Base-by-base conservation (phyloP, 2,888 invertebrate genomes). In the Caenorhabditis sp. region DNA sequence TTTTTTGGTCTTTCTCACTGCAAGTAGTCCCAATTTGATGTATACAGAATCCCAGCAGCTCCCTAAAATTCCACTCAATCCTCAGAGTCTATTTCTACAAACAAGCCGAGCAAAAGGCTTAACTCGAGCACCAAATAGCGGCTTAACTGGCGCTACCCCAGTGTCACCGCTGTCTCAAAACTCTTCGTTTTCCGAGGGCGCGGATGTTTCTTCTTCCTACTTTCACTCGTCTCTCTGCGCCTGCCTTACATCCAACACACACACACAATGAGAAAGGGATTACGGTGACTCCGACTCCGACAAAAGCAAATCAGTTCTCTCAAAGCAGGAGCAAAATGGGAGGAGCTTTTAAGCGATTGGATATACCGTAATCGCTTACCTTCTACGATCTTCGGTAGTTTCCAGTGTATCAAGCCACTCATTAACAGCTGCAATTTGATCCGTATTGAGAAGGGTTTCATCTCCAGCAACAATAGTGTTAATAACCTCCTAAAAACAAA, bases 331-430 rank as follows among this genome's bases (percentile, higher is more conserved):
- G 56, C 51, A 40, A 47, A 26, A 67, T n/a, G 35, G 51, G 56
- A 26, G 67, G 64, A 37, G 67, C 37, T 32, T 22, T 50, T 61
- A 60, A 44, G 64, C 62, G 56, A 58, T 51, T 67, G 51, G 70
- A 56, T 40, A 58, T 67, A 61, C 61, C 24, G 61, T 61, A 69
- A 72, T 55, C 20, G 24, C 37, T 69, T 50, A 88, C 88, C 87
- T 87, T 68, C 86, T 71, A 18, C 87, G 70, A 40, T 87, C 87
- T 15, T 86, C 86, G 9, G 61, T 60, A 0, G 62, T 80, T 56
- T 87, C 86, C 56, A 88, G 44, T 28, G 85, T 85, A 13, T 91
- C 91, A 44, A 92, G 83, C 91, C 91, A 91, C 37, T 89, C 89
- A 64, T 90, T 88, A 72, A 91, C 89, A 9, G 88, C 88, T 44